Evolutionary conservation across 2,113 vertebrate genomes (phyloP).

Genomic region (Gambusia affinis): DNA sequence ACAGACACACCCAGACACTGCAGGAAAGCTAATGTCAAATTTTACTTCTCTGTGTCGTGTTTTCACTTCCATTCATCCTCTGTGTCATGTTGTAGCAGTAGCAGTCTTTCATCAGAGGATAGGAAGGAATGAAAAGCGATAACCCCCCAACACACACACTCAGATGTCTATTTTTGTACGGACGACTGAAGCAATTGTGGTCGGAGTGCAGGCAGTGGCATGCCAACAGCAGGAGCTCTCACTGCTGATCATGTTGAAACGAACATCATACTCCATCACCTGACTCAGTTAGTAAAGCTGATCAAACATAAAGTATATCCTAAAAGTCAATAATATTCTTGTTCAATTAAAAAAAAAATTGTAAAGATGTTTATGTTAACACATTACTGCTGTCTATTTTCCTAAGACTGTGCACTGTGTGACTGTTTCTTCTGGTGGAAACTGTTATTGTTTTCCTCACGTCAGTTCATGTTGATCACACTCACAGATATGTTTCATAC

Average conservation of each 20-base stretch:
- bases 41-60: too few species aligned
- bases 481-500: conserved; percentile 35
- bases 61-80: not conserved
- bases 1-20: too few species aligned
- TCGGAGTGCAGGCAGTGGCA: not conserved
- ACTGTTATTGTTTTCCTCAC: conserved; percentile 27
- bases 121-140: not conserved
- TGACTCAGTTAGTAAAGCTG: conserved; percentile 23
- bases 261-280: conserved; percentile 38
- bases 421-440: conserved; percentile 43
- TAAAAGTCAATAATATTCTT: conserved; percentile 38
- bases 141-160: conserved; percentile 17
- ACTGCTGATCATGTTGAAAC: conserved; percentile 43
- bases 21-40: too few species aligned
- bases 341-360: conserved; percentile 50
- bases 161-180: conserved; percentile 75
- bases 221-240: conserved; percentile 15
- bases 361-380: conserved; percentile 64
- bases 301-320: conserved; percentile 33
- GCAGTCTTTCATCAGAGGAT: not conserved
- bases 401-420: conserved; percentile 71
- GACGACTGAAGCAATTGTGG: conserved; percentile 55
- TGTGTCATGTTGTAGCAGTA: not conserved
- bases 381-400: conserved; percentile 66
- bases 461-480: conserved; percentile 41